Percentiles rank a stretch among this genome's conserved stretches.
These are phyloP conservation scores for Hemithea aestivaria DNA, from an alignment of 2,888 invertebrate genomes.

Conservation along the genomic window DNA sequence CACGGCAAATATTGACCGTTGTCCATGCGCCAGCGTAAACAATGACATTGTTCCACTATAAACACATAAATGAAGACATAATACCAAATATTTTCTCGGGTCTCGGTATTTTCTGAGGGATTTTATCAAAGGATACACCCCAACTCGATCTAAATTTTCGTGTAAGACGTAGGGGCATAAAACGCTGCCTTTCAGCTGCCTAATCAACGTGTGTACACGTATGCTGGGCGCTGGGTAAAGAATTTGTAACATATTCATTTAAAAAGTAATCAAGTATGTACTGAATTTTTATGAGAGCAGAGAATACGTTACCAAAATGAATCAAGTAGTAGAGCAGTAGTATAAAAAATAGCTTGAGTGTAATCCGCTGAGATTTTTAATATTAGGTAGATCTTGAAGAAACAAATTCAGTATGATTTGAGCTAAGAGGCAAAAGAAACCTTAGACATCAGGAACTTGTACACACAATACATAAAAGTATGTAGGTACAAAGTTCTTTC, in stretches of 20 bases:
- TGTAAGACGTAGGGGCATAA: neutral
- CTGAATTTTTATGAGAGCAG: too few species aligned
- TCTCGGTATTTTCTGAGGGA: slow-evolving; percentile 14
- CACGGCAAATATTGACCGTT: slow-evolving; percentile 46
- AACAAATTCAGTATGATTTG: too few species aligned
- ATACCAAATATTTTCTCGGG: slow-evolving; percentile 18
- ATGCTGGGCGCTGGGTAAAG: neutral
- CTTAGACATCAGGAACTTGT: too few species aligned
- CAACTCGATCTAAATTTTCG: slow-evolving; percentile 3
- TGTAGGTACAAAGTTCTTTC: too few species aligned
- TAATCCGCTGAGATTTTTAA: too few species aligned
- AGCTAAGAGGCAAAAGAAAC: too few species aligned
- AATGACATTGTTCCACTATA: slow-evolving; percentile 32
- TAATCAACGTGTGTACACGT: slow-evolving; percentile 1
- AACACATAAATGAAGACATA: slow-evolving; percentile 33
- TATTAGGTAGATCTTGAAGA: too few species aligned
- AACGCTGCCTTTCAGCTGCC: slow-evolving; percentile 4
- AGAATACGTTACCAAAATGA: too few species aligned
- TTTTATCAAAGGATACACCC: slow-evolving; percentile 15
- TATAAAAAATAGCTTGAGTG: too few species aligned
- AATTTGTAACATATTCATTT: neutral
- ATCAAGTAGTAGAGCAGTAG: too few species aligned
- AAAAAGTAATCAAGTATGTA: too few species aligned
- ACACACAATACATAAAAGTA: too few species aligned
- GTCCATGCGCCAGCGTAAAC: slow-evolving; percentile 35